These are phyloP conservation scores for Pycnomerus fuliginosus DNA, from an alignment of 2,888 invertebrate species.

Conservation along the genomic window DNA sequence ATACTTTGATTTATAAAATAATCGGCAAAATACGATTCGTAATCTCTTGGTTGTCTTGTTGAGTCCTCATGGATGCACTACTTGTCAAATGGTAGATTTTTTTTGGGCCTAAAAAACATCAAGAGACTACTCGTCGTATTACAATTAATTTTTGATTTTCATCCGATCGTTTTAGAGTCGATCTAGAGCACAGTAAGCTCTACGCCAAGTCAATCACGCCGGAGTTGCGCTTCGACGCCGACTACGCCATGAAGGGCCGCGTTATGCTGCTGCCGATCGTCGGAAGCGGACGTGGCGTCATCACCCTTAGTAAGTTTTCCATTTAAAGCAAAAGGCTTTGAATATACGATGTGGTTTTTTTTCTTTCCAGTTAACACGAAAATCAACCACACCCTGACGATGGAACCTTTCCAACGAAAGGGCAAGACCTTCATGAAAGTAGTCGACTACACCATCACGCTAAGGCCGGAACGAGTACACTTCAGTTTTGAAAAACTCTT, in stretches of 20 bases:
- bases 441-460: constrained; percentile 62
- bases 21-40: no score
- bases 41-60: no score
- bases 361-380: constrained; percentile 59
- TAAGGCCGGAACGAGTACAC: constrained; percentile 61
- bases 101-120: no score
- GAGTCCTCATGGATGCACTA: no score
- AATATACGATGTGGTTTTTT: constrained; percentile 2
- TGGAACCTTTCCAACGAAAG: constrained; percentile 62
- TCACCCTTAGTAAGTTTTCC: constrained; percentile 60
- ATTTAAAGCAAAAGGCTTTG: no score
- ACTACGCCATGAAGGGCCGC: constrained; percentile 68
- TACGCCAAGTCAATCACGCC: constrained; percentile 57
- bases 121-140: no score
- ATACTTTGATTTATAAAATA: no score
- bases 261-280: constrained; percentile 67
- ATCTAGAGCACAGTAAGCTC: constrained; percentile 54
- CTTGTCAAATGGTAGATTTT: no score
- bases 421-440: constrained; percentile 66
- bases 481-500: constrained; percentile 68
- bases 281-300: constrained; percentile 67
- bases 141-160: no score
- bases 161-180: no score
- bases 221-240: constrained; percentile 64
- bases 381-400: constrained; percentile 63